Conservation (phyloP, 2,888 invertebrate genomes). For the Philaethria dido region DNA sequence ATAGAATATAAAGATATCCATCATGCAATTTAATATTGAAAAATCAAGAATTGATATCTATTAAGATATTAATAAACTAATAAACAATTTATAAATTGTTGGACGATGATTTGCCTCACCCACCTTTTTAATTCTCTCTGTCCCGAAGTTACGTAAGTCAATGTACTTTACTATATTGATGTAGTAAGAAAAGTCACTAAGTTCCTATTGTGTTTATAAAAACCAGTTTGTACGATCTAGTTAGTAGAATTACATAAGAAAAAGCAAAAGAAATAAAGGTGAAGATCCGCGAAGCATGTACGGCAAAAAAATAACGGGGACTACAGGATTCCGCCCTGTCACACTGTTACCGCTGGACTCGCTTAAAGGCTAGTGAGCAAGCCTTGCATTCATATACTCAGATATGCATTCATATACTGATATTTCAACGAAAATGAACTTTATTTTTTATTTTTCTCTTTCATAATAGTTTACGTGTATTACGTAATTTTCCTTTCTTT, state of each 20-base stretch:
- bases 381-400: too few species aligned
- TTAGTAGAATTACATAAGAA: constrained; percentile 48
- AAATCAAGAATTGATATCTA: too few species aligned
- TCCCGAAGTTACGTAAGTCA: constrained; percentile 1
- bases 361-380: constrained; percentile 29
- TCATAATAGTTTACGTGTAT: too few species aligned
- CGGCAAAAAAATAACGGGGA: constrained; percentile 71
- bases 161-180: constrained; percentile 6
- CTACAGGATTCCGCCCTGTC: constrained; percentile 65
- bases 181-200: constrained; percentile 25
- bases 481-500: too few species aligned
- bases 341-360: constrained; percentile 36
- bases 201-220: constrained; percentile 29
- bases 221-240: constrained; percentile 56
- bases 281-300: constrained; percentile 64
- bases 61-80: too few species aligned
- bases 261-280: constrained; percentile 59
- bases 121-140: neutral
- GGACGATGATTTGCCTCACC: neutral
- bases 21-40: constrained; percentile 5
- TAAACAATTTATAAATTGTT: neutral
- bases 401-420: too few species aligned
- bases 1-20: constrained; percentile 1
- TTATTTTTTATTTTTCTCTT: too few species aligned
- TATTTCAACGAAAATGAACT: too few species aligned